Evolutionary conservation across 1,140 invertebrate species (phyloP), one percentile per base, ranked within the genome.

Genomic region (Pristionchus pacificus): DNA sequence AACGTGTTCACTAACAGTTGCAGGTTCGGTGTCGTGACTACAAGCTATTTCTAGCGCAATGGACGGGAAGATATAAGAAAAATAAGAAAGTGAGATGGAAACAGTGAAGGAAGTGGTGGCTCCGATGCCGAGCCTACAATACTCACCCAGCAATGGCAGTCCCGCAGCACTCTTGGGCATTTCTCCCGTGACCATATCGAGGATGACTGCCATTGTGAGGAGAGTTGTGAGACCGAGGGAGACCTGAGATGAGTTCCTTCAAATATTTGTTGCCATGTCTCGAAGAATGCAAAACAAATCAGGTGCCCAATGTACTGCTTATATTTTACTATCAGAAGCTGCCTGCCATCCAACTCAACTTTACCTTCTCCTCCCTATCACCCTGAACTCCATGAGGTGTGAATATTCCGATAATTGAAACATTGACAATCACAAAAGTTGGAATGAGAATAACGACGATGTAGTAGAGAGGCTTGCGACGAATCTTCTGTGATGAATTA

Each of bases 131-230:
- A n/a, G n/a, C n/a, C n/a, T n/a, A n/a, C n/a, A n/a, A n/a, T n/a
- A n/a, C n/a, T n/a, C n/a, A 72, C 71, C 71, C 32, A 73, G 29
- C 10, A 73, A n/a, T 13, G 71, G 71, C 19, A 73, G 59, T 63
- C 71, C 71, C 24, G 67, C 71, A 3, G 32, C 25, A 60, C 65
- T 68, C 60, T 62, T 68, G 13, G 71, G 71, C 71, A 73, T 73
- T 31, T 73, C 68, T 2, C 38, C 55, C 14, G 71, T 68, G 0
- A 73, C 71, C 71, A 73, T 73, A 38, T 73, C 71, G 32, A 73
- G 38, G 27, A 73, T 73, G 29, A 73, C 71, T 6, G 71, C 71
- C 71, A 73, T 73, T 33, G 71, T 73, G 19, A 73, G 67, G 65
- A 73, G 67, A 13, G 71, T 73, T 24, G 71, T 73, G 0, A 70